Base-by-base conservation (phyloP, 2,888 invertebrate genomes). In the Drosophila anomalipes region DNA sequence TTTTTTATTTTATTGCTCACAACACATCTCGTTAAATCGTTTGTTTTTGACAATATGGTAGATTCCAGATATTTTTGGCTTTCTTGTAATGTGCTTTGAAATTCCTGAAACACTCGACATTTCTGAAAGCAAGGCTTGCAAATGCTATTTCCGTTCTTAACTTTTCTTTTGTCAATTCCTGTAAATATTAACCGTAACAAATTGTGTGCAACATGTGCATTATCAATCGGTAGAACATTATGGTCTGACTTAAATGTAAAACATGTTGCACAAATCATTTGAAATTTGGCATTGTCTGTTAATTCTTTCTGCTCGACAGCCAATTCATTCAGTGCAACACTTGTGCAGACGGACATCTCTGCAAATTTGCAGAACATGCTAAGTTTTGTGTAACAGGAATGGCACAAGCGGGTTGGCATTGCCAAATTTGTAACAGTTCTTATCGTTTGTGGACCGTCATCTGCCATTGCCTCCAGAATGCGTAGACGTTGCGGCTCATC, bases 331-430 rank as follows among this genome's bases (percentile, higher is more conserved):
- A 73, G 16, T 14, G 78, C 69, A 2, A 69, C 35, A 12, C 44
- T 59, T 12, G 66, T 47, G 28, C 79, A 81, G n/a, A 78, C 64
- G 16, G 66, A 63, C 22, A 68, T 41, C 37, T 79, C 69, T 3
- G 74, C 73, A 53, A 79, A 81, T 69, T 79, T 78, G 12, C 59
- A 35, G n/a, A 79, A 74, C 37, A 67, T 61, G 22, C 12, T 12
- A 7, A 63, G 26, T 64, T 74, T 73, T 7, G 66, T 64, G 28
- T 78, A 61, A 49, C 79, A 79, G 7, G 53, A 64, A 22, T 49
- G 39, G 30, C 82, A 79, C 26, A 79, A 39, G 26, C 52, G 30
- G 0, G 51, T 49, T 44, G 78, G 58, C 59, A 80, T 60, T 28
- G 6, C 14, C 37, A 53, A 52, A 16, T 58, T 64, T 2, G 41